Evolutionary conservation across 2,888 invertebrate species (phyloP), one percentile per base, ranked within the genome.

Genomic region (Epinotia nisella): DNA sequence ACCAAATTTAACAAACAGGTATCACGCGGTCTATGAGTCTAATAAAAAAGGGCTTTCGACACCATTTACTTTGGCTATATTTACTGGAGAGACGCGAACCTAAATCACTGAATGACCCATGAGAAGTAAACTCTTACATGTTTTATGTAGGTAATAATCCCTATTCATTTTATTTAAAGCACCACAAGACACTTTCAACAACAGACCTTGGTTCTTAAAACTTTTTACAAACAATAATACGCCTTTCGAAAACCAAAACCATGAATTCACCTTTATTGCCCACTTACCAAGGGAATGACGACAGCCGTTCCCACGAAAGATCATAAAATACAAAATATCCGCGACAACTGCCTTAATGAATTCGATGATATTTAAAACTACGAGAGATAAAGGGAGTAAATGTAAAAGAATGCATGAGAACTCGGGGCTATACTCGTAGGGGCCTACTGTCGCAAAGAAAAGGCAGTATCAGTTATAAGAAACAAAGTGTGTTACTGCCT

Each of bases 231-330:
- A 67, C 72, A 72, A 62, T 67, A 72, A 24, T 64, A 65, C 53
- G 55, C 60, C 45, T 64, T 73, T 73, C 68, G 73, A 73, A 73
- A 69, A 51, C 24, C 69, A 41, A 64, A 73, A 41, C 64, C 65
- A 72, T 56, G 71, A 72, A 72, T 72, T 72, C n/a, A 61, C 67
- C n/a, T 72, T 72, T 72, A 72, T 73, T 73, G 58, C 62, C 68
- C 67, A 62, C 62, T 73, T 53, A 73, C 73, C 51, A 73, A 73
- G 64, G 72, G 58, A 73, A 69, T 53, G 73, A 73, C 68, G 73
- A 73, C 68, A 68, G 58, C 41, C 39, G 53, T 59, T 68, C 58
- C 58, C 58, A 69, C 62, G 73, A 73, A 59, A 69, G 24, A 59
- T 41, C 45, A 73, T 73, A 73, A 73, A 73, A 62, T 64, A 69